A percentile compares a stretch with the other conserved stretches of the same genome.
Evolutionary conservation across 2,797 vertebrate species (phyloP).

Genomic region (Gymnoscopelus braueri): DNA sequence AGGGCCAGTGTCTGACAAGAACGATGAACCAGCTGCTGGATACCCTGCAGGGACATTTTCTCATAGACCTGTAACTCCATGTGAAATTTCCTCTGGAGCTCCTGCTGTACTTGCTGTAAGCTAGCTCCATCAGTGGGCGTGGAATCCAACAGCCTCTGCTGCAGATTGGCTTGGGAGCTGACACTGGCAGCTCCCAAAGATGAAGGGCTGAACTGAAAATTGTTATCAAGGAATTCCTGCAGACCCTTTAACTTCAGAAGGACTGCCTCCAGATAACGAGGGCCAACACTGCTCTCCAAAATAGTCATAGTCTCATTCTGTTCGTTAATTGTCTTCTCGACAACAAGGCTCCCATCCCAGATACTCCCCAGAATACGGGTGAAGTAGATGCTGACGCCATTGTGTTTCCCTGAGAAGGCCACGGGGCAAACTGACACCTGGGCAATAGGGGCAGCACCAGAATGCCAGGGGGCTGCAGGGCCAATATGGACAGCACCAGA

Average conservation of each 20-base stretch:
- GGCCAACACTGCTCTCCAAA: conserved; percentile 90
- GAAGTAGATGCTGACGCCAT: conserved; percentile 95
- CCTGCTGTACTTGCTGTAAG: conserved; percentile 96
- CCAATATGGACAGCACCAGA: too few species aligned
- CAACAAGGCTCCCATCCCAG: conserved; percentile 95
- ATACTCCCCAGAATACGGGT: conserved; percentile 97
- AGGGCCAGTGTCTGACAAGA: conserved; percentile 93
- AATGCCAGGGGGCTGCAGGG: too few species aligned
- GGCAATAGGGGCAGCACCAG: conserved; percentile 59
- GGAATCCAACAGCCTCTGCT: conserved; percentile 91
- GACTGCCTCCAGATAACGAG: conserved; percentile 85
- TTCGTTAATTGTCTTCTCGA: conserved; percentile 88
- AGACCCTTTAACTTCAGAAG: conserved; percentile 89
- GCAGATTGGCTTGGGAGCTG: conserved; percentile 89
- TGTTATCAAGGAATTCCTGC: conserved; percentile 94
- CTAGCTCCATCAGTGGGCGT: conserved; percentile 90
- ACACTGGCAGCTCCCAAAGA: conserved; percentile 89
- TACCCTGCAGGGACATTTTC: conserved; percentile 92
- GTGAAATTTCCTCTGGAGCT: conserved; percentile 95
- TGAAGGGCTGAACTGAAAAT: conserved; percentile 93
- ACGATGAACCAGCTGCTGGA: conserved; percentile 93
- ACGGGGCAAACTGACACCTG: conserved; percentile 88
- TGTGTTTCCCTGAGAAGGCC: conserved; percentile 96
- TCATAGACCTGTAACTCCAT: conserved; percentile 94
- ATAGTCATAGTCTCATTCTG: conserved; percentile 87